Base-by-base conservation (phyloP, 2,888 invertebrate genomes). In the Rhingia rostrata region DNA sequence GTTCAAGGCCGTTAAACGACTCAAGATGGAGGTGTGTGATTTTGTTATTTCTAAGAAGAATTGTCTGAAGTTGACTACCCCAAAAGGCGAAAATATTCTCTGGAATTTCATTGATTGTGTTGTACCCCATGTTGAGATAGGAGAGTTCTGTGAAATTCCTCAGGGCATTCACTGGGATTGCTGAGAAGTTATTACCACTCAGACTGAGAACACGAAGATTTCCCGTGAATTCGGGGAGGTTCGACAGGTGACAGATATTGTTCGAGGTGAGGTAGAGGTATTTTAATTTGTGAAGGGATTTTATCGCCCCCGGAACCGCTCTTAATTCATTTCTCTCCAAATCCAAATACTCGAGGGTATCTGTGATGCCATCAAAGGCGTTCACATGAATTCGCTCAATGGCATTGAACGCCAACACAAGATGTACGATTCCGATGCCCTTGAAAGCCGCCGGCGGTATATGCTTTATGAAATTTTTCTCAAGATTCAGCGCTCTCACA, bases 91-190 rank as follows among this genome's bases (percentile, higher is more conserved):
- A 96, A 90, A 97, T 96, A 86, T 95, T 94, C 80, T 95, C 94
- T 87, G 94, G 93, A 87, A 97, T 94, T 89, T 95, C 95, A 86
- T 94, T 93, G 89, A 97, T 96, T 90, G 95, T 95, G 91, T 97
- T 97, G 92, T 97, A 97, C 82, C 96, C 97, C 89, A 97, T 94
- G 92, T 97, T 97, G 87, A 97, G 93, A 92, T 97, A 97, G n/a
- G 96, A 93, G 72, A 97, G 93, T 88, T 95, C 94, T 66, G 94
- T 94, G 89, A 96, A 96, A 88, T 94, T 94, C 87, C 93, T 93
- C 80, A 97, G 92, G 4, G 95, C 93, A 41, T 93, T 92, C 0
- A 94, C 92, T 7, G 97, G 97, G 83, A 97, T 94, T 87, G 93
- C 92, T 86, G 93, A 94, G 89, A 97, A 93, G 90, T 94, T 94